Conservation (phyloP, 92 coral and sea anemone genomes). For the Palythoa heliodiscus region DNA sequence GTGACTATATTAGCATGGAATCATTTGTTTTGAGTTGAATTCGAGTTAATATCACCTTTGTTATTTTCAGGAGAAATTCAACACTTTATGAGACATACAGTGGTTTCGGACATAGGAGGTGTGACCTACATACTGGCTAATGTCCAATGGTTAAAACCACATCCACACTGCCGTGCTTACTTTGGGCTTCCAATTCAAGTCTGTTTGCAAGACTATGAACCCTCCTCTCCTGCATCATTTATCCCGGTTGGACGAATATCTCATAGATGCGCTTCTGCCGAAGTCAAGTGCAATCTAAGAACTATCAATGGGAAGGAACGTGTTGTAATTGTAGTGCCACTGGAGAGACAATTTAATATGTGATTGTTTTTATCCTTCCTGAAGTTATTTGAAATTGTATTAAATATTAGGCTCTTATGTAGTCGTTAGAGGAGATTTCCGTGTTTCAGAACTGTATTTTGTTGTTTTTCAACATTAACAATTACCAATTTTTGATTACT, state of each 20-base stretch:
- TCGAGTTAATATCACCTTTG: not conserved
- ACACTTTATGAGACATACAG: constrained; percentile 41
- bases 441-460: no score
- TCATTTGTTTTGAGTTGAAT: not conserved
- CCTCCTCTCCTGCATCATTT: constrained; percentile 44
- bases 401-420: no score
- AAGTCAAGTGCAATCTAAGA: constrained; percentile 31
- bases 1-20: not conserved
- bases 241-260: constrained; percentile 54
- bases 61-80: constrained; percentile 31
- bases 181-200: constrained; percentile 41
- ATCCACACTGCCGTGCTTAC: constrained; percentile 21
- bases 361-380: not conserved
- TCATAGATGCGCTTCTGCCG: constrained; percentile 51
- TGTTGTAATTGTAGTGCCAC: constrained; percentile 46
- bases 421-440: no score
- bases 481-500: no score
- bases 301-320: constrained; percentile 36
- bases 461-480: no score
- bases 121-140: constrained; percentile 42
- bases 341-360: constrained; percentile 51
- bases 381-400: no score
- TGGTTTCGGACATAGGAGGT: constrained; percentile 9
- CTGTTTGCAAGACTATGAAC: constrained; percentile 32
- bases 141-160: constrained; percentile 46